Conservation (phyloP, 2,888 invertebrate species). For the Tetranychus piercei region DNA sequence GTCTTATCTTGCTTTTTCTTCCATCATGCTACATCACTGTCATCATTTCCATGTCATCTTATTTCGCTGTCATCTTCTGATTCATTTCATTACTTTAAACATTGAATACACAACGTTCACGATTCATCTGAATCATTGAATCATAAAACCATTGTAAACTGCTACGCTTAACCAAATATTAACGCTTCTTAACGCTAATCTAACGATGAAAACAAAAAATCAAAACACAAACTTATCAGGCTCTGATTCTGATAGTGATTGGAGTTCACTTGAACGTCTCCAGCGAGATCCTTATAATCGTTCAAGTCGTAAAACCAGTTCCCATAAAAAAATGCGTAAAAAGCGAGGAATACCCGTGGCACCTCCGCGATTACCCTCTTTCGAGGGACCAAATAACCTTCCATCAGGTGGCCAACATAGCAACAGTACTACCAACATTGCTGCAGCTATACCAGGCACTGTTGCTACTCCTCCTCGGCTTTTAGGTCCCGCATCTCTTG, state of each 20-base stretch:
- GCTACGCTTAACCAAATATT: neutral
- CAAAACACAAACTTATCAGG: slow-evolving; percentile 30
- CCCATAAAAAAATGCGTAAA: slow-evolving; percentile 48
- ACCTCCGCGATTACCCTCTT: slow-evolving; percentile 57
- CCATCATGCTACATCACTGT: no score
- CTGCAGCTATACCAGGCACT: slow-evolving; percentile 52
- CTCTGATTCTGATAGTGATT: slow-evolving; percentile 77
- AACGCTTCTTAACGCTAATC: neutral
- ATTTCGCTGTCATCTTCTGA: neutral
- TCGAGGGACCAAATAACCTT: slow-evolving; percentile 30
- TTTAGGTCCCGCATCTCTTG: slow-evolving; percentile 4
- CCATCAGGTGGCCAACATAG: slow-evolving; percentile 13
- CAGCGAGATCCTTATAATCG: slow-evolving; percentile 41
- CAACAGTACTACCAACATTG: slow-evolving; percentile 7
- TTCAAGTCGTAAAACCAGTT: slow-evolving; percentile 43
- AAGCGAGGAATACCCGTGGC: slow-evolving; percentile 63
- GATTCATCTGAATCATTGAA: no score
- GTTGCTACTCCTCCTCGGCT: slow-evolving; percentile 31
- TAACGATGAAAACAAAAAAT: neutral
- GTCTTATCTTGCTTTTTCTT: no score
- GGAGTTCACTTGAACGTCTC: slow-evolving; percentile 49
- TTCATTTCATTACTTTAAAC: no score
- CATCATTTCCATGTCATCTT: no score
- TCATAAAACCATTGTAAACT: neutral
- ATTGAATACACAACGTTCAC: no score